These are phyloP conservation scores for Macrophya annulata DNA, from an alignment of 2,888 invertebrate species.

Conservation along the genomic window DNA sequence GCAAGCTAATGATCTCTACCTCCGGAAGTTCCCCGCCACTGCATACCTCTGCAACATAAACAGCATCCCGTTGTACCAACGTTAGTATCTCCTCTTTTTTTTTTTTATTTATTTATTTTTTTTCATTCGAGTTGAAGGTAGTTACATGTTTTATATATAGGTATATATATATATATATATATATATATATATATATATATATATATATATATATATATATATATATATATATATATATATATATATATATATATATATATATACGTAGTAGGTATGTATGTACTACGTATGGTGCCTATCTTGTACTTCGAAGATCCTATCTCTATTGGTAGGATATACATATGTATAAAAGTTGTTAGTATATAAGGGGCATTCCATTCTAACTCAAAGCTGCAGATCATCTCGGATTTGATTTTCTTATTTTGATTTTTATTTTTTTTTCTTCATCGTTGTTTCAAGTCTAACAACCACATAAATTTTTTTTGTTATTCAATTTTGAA, in stretches of 20 bases:
- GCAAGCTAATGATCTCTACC: conserved; percentile 96
- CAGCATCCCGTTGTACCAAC: conserved; percentile 74
- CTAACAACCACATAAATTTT: too few relatives aligned
- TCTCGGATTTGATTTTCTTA: too few relatives aligned
- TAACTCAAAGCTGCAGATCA: too few relatives aligned
- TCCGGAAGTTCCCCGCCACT: conserved; percentile 95
- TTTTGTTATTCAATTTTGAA: too few relatives aligned
- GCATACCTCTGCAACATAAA: conserved; percentile 90
- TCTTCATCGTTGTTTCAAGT: too few relatives aligned
- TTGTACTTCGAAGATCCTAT: too few relatives aligned
- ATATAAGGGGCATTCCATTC: too few relatives aligned
- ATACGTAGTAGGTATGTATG: too few relatives aligned
- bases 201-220: background rate
- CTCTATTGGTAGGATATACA: too few relatives aligned
- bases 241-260: background rate
- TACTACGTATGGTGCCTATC: too few relatives aligned
- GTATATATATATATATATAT: background rate
- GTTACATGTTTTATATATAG: background rate
- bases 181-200: background rate
- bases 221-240: background rate
- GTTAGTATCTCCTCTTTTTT: background rate
- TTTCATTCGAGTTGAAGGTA: conserved; percentile 2
- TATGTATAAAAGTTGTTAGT: too few relatives aligned
- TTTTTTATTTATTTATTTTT: background rate
- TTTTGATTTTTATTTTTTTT: too few relatives aligned